Evolutionary conservation across 2,888 invertebrate species (phyloP).

Genomic region (Iselma pallidipennis): DNA sequence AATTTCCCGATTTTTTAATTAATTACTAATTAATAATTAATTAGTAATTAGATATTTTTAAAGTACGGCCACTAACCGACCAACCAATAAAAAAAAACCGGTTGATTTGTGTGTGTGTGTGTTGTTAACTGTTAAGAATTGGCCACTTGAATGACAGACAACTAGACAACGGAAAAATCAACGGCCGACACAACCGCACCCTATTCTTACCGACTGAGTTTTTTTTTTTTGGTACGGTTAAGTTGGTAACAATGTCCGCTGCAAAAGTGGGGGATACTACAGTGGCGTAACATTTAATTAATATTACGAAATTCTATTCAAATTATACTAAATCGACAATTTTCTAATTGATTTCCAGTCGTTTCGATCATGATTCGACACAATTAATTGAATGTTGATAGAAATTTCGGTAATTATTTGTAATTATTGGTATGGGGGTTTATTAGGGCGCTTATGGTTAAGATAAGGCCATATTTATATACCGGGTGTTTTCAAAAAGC

Average conservation of each 20-base stretch:
- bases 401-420: background rate
- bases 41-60: no score
- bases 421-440: background rate
- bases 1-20: no score
- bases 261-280: background rate
- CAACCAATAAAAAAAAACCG: no score
- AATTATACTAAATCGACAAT: no score
- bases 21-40: no score
- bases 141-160: constrained; percentile 37
- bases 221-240: no score
- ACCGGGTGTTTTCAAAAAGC: background rate
- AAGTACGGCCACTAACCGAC: background rate
- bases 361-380: background rate
- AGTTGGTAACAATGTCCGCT: no score
- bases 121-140: constrained; percentile 25
- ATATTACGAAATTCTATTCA: no score
- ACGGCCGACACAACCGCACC: constrained; percentile 40
- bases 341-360: background rate
- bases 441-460: background rate
- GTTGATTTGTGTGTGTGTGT: no score
- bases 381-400: background rate
- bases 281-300: background rate
- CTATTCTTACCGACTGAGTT: constrained; percentile 39
- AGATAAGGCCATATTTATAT: background rate
- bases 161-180: constrained; percentile 28